Evolutionary conservation across 2,888 invertebrate species (phyloP).

Genomic region (Melanargia galathea): DNA sequence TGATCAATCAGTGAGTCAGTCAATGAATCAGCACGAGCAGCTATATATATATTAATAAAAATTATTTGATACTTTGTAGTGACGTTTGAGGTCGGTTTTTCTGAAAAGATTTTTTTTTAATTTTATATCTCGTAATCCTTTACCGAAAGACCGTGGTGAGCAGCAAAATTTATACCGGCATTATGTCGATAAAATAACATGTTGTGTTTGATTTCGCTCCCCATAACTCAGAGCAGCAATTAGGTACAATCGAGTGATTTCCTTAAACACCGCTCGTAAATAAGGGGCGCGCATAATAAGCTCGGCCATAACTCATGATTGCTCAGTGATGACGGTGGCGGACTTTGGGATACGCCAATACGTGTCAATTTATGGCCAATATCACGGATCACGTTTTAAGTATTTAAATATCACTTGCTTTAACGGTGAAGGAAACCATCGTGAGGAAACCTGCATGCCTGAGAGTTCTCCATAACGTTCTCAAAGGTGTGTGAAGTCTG

Average conservation of each 20-base stretch:
- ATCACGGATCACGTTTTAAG: not conserved
- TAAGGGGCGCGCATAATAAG: constrained; percentile 42
- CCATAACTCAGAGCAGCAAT: constrained; percentile 44
- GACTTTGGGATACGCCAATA: constrained; percentile 23
- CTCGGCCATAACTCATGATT: constrained; percentile 39
- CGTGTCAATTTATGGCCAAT: constrained; percentile 43
- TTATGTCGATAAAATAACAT: constrained; percentile 12
- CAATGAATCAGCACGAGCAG: too few species aligned
- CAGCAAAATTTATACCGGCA: constrained; percentile 3
- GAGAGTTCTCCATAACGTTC: too few species aligned
- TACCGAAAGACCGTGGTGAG: not conserved
- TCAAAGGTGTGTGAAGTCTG: too few species aligned
- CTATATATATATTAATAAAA: too few species aligned
- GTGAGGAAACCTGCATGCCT: too few species aligned
- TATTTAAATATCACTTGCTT: too few species aligned
- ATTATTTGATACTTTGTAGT: too few species aligned
- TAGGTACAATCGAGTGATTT: constrained; percentile 41
- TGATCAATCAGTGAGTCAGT: too few species aligned
- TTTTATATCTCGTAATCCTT: too few species aligned
- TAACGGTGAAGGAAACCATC: too few species aligned
- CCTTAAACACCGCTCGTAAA: constrained; percentile 43
- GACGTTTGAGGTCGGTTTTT: too few species aligned
- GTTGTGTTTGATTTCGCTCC: constrained; percentile 40
- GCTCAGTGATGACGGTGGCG: constrained; percentile 37
- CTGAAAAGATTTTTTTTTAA: too few species aligned